Base-by-base conservation (phyloP, 2,113 vertebrate genomes). In the Barnardius zonarius region DNA sequence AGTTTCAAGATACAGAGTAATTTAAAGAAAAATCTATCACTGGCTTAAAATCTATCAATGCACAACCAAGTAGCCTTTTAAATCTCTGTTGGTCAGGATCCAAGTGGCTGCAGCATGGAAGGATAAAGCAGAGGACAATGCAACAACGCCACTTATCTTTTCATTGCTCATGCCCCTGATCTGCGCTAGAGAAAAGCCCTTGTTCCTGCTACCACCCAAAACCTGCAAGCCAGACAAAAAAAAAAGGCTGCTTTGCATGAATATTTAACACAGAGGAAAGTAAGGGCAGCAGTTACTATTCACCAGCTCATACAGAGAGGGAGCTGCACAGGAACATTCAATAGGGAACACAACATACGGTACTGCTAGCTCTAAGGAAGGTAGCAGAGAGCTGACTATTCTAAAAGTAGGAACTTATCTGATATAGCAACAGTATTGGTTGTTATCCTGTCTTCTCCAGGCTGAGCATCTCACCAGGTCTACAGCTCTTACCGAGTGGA, bases 401-500 rank as follows among this genome's bases (percentile, higher is more conserved):
- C n/a, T 43, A 39, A 25, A 63, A 33, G 1, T 4, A 86, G 30
- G 22, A 88, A 54, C 37, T 20, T 37, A 25, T 46, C 20, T 27
- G 18, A 44, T 28, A 63, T 0, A 59, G 82, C 28, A 57, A 37
- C 10, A 49, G 44, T 2, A 12, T 5, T 76, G 68, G 59, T 87
- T 28, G 20, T 4, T 7, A 19, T 11, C 11, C 25, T 31, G 31
- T 66, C 57, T 41, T 51, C 37, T 35, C n/a, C 57, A 83, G 43
- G 35, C 17, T 30, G 77, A 41, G 49, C 49, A 88, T 69, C 66
- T 72, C 41, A 43, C 48, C 37, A 61, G 46, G 63, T 18, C 52
- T 33, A 18, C 1, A 44, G 62, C n/a, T 91, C 98, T 98, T 98
- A 99, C 99, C 99, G 98, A 59, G 99, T 99, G 62, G 99, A 99